phyloP scores from a whole-genome alignment of 1,140 invertebrate species.

The Macrosteles quadrilineatus region DNA sequence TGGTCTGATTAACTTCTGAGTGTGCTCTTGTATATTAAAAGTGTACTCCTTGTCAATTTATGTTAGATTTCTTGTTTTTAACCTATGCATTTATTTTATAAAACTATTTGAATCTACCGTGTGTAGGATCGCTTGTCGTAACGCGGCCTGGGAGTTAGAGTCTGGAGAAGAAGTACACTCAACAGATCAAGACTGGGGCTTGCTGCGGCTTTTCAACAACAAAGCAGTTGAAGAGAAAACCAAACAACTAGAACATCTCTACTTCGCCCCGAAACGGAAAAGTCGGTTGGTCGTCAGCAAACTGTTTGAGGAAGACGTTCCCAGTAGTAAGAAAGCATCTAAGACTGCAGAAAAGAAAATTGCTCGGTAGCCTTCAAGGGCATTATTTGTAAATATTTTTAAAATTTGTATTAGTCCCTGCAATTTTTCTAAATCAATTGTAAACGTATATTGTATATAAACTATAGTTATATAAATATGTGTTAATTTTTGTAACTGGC shows the following conservation, averaged over 20 bases:
- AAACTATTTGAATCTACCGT: too few relatives aligned
- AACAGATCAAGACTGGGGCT: neutral
- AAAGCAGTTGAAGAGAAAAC: neutral
- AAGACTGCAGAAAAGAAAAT: neutral
- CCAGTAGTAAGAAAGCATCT: neutral
- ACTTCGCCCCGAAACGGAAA: neutral
- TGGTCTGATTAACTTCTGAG: too few relatives aligned
- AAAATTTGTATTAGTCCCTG: neutral
- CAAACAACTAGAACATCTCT: neutral
- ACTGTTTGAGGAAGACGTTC: neutral
- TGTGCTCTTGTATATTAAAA: too few relatives aligned
- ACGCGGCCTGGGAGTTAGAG: constrained; percentile 41
- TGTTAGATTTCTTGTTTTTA: too few relatives aligned
- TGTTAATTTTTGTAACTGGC: too few relatives aligned
- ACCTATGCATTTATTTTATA: too few relatives aligned
- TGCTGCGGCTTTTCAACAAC: neutral
- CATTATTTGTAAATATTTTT: constrained; percentile 12
- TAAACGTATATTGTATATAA: too few relatives aligned
- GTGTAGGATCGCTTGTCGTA: constrained; percentile 39
- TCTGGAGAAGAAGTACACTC: neutral
- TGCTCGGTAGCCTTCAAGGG: too few relatives aligned
- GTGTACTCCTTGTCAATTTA: too few relatives aligned
- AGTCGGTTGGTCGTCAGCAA: neutral
- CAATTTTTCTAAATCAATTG: too few relatives aligned
- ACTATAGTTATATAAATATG: too few relatives aligned